phyloP scores from a whole-genome alignment of 2,888 invertebrate genomes.

The Ichneumoninae sp. region DNA sequence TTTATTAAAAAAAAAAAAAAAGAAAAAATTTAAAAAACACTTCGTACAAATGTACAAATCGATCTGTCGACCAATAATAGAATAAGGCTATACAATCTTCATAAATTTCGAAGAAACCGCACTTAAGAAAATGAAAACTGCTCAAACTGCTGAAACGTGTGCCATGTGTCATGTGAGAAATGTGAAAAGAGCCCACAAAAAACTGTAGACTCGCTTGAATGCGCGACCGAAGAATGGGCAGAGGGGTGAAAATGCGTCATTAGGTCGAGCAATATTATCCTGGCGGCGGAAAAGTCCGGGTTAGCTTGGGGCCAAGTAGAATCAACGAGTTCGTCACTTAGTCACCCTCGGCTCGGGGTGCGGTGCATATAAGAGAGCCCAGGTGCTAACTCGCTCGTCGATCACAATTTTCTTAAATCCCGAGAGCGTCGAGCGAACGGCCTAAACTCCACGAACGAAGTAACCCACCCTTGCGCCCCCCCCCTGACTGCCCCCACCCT shows the following conservation, averaged over 20 bases:
- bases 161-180: too few species aligned
- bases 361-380: slow-evolving; percentile 15
- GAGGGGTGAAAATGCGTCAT: background rate
- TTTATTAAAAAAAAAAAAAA: too few species aligned
- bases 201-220: too few species aligned
- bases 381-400: slow-evolving; percentile 56
- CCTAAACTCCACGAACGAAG: slow-evolving; percentile 37
- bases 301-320: slow-evolving; percentile 9
- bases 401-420: slow-evolving; percentile 66
- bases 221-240: background rate
- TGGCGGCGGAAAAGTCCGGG: background rate
- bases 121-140: too few species aligned
- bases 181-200: too few species aligned
- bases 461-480: background rate
- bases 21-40: too few species aligned
- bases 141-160: too few species aligned
- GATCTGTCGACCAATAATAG: too few species aligned
- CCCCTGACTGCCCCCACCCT: background rate
- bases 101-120: too few species aligned
- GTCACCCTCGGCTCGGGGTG: background rate
- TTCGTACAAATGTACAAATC: too few species aligned
- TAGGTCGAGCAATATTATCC: slow-evolving; percentile 20
- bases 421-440: slow-evolving; percentile 47
- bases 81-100: too few species aligned
- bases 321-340: slow-evolving; percentile 34